Evolutionary conservation across 2,888 invertebrate genomes (phyloP), one percentile per base, ranked within the genome.

Genomic region (Brenthis ino): DNA sequence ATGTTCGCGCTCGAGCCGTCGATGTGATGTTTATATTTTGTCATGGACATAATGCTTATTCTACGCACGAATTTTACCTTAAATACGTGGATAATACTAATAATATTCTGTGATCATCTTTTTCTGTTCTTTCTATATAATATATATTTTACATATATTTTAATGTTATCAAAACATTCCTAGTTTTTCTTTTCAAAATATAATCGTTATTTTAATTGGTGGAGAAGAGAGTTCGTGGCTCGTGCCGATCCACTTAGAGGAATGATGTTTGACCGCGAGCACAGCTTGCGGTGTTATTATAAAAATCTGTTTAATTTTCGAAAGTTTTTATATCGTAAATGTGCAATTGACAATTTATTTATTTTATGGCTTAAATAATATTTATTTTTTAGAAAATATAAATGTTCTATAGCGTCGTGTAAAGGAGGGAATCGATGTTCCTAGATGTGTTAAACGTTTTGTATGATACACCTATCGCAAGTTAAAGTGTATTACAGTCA

Each of bases 311-410:
- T 86, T 86, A 83, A 85, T 85, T 84, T 88, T 87, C 82, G 83
- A 89, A 86, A 85, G 80, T 81, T 87, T 20, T 88, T 88, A 89
- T 86, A 80, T 85, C 81, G 85, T 79, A 80, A 20, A 86, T 86
- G 91, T 91, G 91, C 91, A 92, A 92, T 91, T 87, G 86, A 86
- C 84, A 82, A 83, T 86, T 86, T 89, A 90, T 90, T 91, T 91
- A 90, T 89, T 90, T 86, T 87, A 88, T 85, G 78, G 89, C 90
- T 89, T 91, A 87, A 86, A 87, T 84, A 87, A 86, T 90, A 91
- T 91, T 91, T 91, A 89, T 91, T 91, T 86, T 87, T 88, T 89
- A 90, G 88, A 86, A 84, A 85, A 85, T 89, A 89, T 88, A 82
- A 80, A 81, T 72, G 81, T 83, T 84, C 78, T 84, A 85, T 85